Conservation (phyloP, 2,797 vertebrate genomes). For the Mormyrops boulengeri region DNA sequence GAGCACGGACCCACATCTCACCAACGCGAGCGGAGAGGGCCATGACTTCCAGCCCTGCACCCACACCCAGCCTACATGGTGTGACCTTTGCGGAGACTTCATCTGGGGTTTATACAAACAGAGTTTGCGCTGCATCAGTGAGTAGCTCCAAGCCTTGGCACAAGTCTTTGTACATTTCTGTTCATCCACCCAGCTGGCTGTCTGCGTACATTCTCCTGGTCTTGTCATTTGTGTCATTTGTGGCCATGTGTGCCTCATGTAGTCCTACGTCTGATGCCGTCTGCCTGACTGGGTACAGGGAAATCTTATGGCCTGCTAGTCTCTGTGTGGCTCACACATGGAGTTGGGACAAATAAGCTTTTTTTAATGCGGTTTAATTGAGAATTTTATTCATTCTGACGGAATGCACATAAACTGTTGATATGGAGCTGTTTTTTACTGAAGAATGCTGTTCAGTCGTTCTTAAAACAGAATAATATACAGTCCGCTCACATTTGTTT, state of each 20-base stretch:
- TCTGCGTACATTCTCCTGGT: background rate
- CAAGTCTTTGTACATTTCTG: background rate
- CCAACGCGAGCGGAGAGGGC: slow-evolving; percentile 57
- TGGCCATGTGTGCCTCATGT: background rate
- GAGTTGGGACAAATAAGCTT: slow-evolving; percentile 8
- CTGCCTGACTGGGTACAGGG: background rate
- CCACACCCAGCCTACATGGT: slow-evolving; percentile 84
- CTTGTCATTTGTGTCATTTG: background rate
- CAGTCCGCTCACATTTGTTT: background rate
- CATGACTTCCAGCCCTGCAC: slow-evolving; percentile 80
- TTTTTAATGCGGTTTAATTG: slow-evolving; percentile 16
- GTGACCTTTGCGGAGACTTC: slow-evolving; percentile 94
- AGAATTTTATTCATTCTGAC: slow-evolving; percentile 9
- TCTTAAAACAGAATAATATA: background rate
- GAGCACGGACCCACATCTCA: slow-evolving; percentile 41
- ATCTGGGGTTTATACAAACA: slow-evolving; percentile 91
- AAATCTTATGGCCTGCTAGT: background rate
- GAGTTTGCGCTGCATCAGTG: slow-evolving; percentile 79
- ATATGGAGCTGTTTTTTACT: background rate
- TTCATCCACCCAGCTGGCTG: background rate
- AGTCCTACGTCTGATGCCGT: background rate
- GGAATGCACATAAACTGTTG: slow-evolving; percentile 16
- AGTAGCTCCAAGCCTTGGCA: slow-evolving; percentile 55
- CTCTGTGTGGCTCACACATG: background rate
- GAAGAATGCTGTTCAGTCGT: background rate